Evolutionary conservation across 2,797 vertebrate species (phyloP), one percentile per base, ranked within the genome.

Genomic region (Siniperca obscura): DNA sequence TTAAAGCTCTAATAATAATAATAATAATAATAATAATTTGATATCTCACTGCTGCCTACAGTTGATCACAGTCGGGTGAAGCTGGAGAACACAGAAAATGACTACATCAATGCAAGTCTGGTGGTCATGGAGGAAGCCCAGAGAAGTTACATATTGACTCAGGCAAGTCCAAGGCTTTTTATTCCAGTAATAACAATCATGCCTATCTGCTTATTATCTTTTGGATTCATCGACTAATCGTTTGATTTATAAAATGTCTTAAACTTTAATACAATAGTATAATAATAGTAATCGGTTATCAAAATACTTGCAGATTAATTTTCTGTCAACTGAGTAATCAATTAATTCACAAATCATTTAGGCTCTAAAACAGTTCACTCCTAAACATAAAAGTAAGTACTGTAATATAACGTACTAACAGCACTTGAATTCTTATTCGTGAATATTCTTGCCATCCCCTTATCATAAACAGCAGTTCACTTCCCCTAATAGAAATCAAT

Each of bases 51-150:
- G 2, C 38, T 44, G 21, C 44, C 61, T 53, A 34, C 85, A 99
- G 98, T 98, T 94, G 98, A 99, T 92, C 98, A 99, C 93, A 99
- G 98, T 91, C 97, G 97, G 74, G 98, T 99, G 88, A 99, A 97
- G 92, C 95, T 99, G 81, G 96, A 97, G 84, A 98, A 94, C 87
- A 91, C 96, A 0, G 98, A 99, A 30, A 99, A 99, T 87, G 98
- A 99, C 93, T 99, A 99, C 92, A 99, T 99, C 92, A 99, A 99
- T 78, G 98, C 98, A 87, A 99, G 98, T 88, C 94, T 98, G 80
- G 97, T 98, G 40, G 93, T 96, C 82, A 96, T 97, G 95, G 97
- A 98, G 86, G 98, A 99, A 95, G 98, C 97, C 40, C 96, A 97
- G 93, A 97, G 98, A 94, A 97, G 90, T 64, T 99, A 99, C 90